Conservation (phyloP, 2,113 vertebrate genomes). For the Phylloscopus trochilus region DNA sequence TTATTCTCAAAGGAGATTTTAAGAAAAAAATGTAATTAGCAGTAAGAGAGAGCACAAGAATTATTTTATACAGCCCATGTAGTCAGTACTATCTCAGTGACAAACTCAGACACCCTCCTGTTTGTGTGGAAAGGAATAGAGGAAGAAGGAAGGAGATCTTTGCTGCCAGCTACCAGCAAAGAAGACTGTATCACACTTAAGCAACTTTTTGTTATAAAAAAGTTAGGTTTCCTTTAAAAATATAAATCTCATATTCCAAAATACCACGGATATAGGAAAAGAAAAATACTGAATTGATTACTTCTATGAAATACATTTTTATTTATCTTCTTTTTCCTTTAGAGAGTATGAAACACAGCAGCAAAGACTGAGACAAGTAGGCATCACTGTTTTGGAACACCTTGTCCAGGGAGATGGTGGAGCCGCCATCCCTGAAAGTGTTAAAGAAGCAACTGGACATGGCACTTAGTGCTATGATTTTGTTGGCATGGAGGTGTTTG, state of each 20-base stretch:
- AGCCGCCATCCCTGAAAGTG: neutral
- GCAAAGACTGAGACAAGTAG: neutral
- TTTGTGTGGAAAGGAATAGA: neutral
- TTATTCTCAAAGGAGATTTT: slow-evolving; percentile 46
- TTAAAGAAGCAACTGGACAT: neutral
- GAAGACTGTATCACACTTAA: neutral
- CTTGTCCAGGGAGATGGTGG: neutral
- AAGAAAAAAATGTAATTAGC: slow-evolving; percentile 31
- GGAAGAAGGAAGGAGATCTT: neutral
- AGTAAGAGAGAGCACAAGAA: neutral
- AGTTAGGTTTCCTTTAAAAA: neutral
- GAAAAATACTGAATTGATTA: neutral
- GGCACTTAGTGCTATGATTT: neutral
- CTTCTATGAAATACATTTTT: neutral
- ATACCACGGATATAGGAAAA: neutral
- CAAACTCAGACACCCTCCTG: neutral
- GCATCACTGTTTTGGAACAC: neutral
- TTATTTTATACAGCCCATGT: neutral
- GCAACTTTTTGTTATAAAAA: neutral
- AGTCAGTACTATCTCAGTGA: neutral
- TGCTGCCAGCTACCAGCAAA: neutral
- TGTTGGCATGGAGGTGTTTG: neutral
- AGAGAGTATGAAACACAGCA: neutral
- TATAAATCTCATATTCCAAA: neutral
- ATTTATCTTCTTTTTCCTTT: neutral